Conservation (phyloP, 2,797 vertebrate genomes). For the Carduelis carduelis region DNA sequence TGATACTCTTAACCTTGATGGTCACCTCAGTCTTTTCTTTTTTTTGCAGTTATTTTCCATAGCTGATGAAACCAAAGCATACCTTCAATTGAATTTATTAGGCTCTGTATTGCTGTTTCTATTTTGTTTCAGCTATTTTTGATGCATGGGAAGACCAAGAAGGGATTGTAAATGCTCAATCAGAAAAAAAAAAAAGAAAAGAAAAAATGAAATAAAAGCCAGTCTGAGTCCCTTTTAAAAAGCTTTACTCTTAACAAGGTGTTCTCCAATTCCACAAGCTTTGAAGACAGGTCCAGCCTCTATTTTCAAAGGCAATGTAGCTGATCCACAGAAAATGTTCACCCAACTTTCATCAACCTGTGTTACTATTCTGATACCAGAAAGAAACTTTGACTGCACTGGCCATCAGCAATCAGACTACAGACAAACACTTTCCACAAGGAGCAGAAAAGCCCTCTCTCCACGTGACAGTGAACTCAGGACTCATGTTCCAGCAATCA, state of each 20-base stretch:
- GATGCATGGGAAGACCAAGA: neutral
- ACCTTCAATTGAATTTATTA: neutral
- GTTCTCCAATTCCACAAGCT: neutral
- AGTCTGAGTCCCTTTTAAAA: neutral
- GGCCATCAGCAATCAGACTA: neutral
- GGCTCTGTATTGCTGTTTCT: neutral
- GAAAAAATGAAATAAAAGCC: neutral
- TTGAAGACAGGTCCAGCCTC: neutral
- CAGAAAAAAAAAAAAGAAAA: neutral
- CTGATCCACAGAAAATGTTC: neutral
- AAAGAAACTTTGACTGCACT: neutral
- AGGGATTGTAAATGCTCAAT: neutral
- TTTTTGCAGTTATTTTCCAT: neutral
- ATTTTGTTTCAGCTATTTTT: neutral
- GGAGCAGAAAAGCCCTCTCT: neutral
- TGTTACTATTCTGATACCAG: neutral
- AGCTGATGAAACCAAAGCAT: neutral
- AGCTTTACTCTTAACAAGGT: neutral
- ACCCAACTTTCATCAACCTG: neutral
- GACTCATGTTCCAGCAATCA: neutral
- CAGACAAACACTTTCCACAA: neutral
- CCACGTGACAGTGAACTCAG: neutral
- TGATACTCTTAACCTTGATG: neutral
- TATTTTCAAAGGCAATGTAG: neutral
- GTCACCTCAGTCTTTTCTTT: neutral